Evolutionary conservation across 2,888 invertebrate species (phyloP), one percentile per base, ranked within the genome.

Genomic region (Conus canariensis): DNA sequence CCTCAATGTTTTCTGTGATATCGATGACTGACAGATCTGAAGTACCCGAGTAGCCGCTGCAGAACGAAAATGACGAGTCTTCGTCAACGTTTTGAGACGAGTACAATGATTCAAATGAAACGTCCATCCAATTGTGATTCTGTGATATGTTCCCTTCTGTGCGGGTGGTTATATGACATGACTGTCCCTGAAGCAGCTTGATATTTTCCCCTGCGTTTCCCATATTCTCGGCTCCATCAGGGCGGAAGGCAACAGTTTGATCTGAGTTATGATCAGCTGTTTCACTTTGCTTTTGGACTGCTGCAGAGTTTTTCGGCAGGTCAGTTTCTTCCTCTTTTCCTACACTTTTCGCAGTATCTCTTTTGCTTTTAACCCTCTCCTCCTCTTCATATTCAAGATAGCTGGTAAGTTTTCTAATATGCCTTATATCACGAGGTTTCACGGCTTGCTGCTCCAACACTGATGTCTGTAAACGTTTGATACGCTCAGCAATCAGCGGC

Each of bases 81-180:
- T 56, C 25, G 60, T 60, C 60, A 16, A 25, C 14, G 12, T 25
- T 10, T 6, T 14, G 14, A n/a, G 59, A n/a, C 0, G 58, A 85
- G 22, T 14, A 85, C 6, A 60, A 25, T 7, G 85, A 85, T 14
- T 85, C 85, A 12, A 85, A 58, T 12, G 85, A 85, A 56, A 25
- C 9, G 25, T 85, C 85, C 12, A 60, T 60, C 85, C 30, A 25
- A 22, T 86, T 74, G 25, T 87, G 74, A 58, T 87, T 87, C 74
- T 87, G 87, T n/a, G 87, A 87, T 67, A 74, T 87, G 25, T 87
- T 87, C 7, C 9, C 86, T 25, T 60, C 86, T 64, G 30, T 30
- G 22, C 30, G 19, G 16, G 67, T 45, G 45, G 22, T 67, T 16
- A 60, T n/a, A 85, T 12, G 14, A 60, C 16, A 7, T 60, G 82